Evolutionary conservation across 2,888 invertebrate genomes (phyloP), one percentile per base, ranked within the genome.

Genomic region (Papilio demoleus): DNA sequence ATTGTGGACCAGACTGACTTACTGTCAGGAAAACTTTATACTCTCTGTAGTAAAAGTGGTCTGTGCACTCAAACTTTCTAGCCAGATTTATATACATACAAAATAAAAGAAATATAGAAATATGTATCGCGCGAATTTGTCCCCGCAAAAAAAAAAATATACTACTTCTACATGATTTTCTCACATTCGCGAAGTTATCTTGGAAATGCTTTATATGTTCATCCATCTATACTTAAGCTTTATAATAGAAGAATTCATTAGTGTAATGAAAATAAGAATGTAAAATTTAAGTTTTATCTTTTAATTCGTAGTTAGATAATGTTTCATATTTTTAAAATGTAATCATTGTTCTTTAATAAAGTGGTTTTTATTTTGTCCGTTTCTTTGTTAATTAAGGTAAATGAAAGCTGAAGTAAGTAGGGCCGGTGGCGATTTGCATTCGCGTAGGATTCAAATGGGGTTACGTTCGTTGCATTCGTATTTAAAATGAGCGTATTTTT

Each of bases 401-500:
- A 65, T n/a, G 22, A 65, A 65, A 27, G 42, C 14, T 47, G 34
- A 45, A 45, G 31, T 53, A 36, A 69, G 50, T 60, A 9, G 24
- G 38, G 53, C 17, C 50, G 38, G 31, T n/a, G 38, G 58, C 61
- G 56, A 68, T 65, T 68, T 68, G 50, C 70, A 68, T 71, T 40
- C 36, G 34, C 70, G 78, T 82, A 83, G 86, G 85, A 88, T 85
- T 80, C 85, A 81, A 88, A 88, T 83, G 79, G 85, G 83, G 84
- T 86, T n/a, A 85, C 82, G 85, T 84, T 82, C 79, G 80, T 80
- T 86, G 87, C 88, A 89, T 89, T 84, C 81, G 88, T 88, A 88
- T 86, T 90, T 88, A 85, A 91, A 88, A 90, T 90, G 88, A 88
- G 85, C 83, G 78, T 83, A 86, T 87, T 90, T 90, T 89, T 90